A percentile compares a stretch with the other conserved stretches of the same genome.
These are phyloP conservation scores for Drosophila neotestacea DNA, from an alignment of 2,888 invertebrate species.

Conservation along the genomic window DNA sequence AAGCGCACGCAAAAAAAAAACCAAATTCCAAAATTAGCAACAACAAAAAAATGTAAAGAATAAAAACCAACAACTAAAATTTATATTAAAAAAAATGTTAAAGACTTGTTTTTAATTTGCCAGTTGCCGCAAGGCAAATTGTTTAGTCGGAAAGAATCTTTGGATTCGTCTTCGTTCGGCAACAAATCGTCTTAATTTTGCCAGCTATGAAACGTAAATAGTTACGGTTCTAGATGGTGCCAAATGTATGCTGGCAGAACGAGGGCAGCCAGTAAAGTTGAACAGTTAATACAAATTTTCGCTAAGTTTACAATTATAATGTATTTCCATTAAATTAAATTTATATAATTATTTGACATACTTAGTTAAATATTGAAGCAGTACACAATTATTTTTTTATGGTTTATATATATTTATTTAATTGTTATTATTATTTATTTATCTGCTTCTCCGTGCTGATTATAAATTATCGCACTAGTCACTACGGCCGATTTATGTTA, in stretches of 20 bases:
- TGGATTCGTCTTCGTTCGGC: conserved; percentile 15
- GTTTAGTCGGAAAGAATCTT: conserved; percentile 27
- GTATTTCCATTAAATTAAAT: too few species aligned
- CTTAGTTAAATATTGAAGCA: too few species aligned
- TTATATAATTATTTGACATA: too few species aligned
- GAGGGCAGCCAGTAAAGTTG: conserved; percentile 25
- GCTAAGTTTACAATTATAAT: too few species aligned
- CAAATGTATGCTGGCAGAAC: conserved; percentile 3
- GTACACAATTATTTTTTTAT: too few species aligned
- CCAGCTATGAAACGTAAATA: conserved; percentile 17
- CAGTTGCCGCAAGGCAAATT: conserved; percentile 38
- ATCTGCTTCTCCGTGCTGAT: too few species aligned
- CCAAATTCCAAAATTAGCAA: conserved; percentile 17
- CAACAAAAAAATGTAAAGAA: conserved; percentile 1
- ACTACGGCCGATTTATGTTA: too few species aligned
- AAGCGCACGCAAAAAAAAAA: conserved; percentile 34
- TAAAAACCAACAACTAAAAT: conserved; percentile 14
- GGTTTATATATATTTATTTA: too few species aligned
- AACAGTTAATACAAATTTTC: too few species aligned
- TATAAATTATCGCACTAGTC: too few species aligned
- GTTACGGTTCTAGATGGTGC: conserved; percentile 1
- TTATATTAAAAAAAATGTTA: conserved; percentile 28
- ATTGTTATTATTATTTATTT: too few species aligned
- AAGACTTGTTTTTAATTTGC: conserved; percentile 59
- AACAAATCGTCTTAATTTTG: conserved; percentile 48